Conservation (phyloP, 2,113 vertebrate genomes). For the Mesembrinibis cayennensis region DNA sequence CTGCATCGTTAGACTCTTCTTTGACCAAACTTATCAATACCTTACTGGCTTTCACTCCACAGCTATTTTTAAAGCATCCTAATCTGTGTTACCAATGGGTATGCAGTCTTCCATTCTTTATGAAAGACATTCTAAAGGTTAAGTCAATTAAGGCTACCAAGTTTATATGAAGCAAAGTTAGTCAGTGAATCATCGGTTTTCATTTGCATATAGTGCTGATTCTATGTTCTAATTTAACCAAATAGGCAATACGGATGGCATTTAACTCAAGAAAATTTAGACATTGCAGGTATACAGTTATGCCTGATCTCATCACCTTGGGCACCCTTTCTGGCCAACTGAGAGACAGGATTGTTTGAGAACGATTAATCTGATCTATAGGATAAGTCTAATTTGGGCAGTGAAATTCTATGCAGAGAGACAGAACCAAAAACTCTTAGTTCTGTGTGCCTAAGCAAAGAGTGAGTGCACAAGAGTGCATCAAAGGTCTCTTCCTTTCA, state of each 20-base stretch:
- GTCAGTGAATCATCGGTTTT: conserved; percentile 3
- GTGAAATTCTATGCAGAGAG: not conserved
- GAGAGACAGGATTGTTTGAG: not conserved
- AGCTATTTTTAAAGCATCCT: not conserved
- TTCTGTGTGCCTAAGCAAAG: not conserved
- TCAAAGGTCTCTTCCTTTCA: not conserved
- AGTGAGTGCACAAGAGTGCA: not conserved
- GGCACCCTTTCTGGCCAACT: not conserved
- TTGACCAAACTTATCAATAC: not conserved
- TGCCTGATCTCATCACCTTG: not conserved
- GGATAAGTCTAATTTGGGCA: not conserved
- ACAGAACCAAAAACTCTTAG: not conserved
- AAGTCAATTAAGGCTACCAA: conserved; percentile 9
- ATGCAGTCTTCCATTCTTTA: not conserved
- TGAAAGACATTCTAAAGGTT: conserved; percentile 12
- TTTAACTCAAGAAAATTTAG: not conserved
- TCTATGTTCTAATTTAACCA: not conserved
- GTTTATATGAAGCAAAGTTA: conserved; percentile 16
- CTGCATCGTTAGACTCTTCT: not conserved
- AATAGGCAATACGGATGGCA: not conserved
- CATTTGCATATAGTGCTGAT: not conserved
- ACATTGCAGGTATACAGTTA: not conserved
- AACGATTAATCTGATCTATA: not conserved
- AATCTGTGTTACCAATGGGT: not conserved
- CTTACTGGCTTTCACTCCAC: not conserved